These are phyloP conservation scores for Styela plicata DNA, from an alignment of 23 tunicate species.

Conservation along the genomic window DNA sequence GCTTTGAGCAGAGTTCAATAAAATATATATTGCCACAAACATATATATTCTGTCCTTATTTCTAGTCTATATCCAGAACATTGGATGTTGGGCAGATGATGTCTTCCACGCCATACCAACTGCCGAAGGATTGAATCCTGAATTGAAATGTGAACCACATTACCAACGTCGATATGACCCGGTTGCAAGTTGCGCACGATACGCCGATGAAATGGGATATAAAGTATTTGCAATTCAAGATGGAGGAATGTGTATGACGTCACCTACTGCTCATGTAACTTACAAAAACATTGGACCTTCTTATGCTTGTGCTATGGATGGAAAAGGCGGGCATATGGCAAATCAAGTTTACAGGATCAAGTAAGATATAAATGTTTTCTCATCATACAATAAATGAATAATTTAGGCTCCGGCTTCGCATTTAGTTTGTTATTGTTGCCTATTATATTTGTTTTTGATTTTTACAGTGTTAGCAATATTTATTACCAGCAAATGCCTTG, in stretches of 20 bases:
- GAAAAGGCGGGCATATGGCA: background rate
- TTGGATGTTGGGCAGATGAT: constrained; percentile 3
- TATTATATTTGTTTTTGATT: background rate
- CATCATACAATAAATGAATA: too few relatives aligned
- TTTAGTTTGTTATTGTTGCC: background rate
- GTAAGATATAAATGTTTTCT: too few relatives aligned
- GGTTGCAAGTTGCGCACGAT: background rate
- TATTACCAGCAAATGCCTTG: background rate
- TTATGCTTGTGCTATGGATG: background rate
- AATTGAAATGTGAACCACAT: background rate
- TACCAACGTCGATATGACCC: background rate
- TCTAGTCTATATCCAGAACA: background rate
- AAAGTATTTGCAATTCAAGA: constrained; percentile 1
- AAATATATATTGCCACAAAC: too few relatives aligned
- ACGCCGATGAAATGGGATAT: background rate
- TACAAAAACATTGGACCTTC: background rate
- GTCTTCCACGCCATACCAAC: background rate
- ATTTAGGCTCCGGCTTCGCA: too few relatives aligned
- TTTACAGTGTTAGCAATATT: background rate
- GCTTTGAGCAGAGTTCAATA: too few relatives aligned
- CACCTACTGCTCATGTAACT: background rate
- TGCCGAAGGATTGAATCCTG: background rate
- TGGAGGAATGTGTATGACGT: constrained; percentile 2
- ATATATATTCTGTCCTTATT: too few relatives aligned
- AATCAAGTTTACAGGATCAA: constrained; percentile 3